Evolutionary conservation across 2,113 vertebrate genomes (phyloP).

Genomic region (Boleophthalmus pectinirostris): DNA sequence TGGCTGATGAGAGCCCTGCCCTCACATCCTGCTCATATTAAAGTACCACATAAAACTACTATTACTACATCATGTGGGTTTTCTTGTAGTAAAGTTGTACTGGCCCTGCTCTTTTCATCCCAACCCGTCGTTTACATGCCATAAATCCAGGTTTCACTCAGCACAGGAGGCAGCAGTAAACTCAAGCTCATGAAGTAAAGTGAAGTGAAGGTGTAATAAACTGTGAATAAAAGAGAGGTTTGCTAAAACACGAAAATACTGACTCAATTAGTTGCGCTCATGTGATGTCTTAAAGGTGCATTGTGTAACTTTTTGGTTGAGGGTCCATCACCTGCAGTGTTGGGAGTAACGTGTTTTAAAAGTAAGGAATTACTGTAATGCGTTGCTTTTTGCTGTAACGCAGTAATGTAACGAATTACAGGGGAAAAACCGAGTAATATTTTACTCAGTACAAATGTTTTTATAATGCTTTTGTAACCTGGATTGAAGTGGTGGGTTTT

Average conservation of each 20-base stretch:
- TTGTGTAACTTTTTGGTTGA: too few species aligned
- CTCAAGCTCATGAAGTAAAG: not conserved
- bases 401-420: too few species aligned
- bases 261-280: too few species aligned
- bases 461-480: too few species aligned
- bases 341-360: too few species aligned
- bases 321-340: too few species aligned
- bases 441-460: too few species aligned
- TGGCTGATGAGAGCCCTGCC: not conserved
- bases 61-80: conserved; percentile 15
- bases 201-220: not conserved
- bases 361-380: too few species aligned
- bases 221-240: not conserved
- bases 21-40: not conserved
- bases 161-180: conserved; percentile 2
- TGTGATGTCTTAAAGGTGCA: too few species aligned
- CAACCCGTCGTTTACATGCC: conserved; percentile 2
- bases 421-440: too few species aligned
- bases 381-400: too few species aligned
- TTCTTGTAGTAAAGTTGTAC: not conserved
- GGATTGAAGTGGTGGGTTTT: too few species aligned
- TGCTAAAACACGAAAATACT: not conserved
- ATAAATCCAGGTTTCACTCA: not conserved
- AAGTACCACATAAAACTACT: not conserved
- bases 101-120: conserved; percentile 29